Evolutionary conservation across 1,140 invertebrate genomes (phyloP).

Genomic region (Drosophila bocki): DNA sequence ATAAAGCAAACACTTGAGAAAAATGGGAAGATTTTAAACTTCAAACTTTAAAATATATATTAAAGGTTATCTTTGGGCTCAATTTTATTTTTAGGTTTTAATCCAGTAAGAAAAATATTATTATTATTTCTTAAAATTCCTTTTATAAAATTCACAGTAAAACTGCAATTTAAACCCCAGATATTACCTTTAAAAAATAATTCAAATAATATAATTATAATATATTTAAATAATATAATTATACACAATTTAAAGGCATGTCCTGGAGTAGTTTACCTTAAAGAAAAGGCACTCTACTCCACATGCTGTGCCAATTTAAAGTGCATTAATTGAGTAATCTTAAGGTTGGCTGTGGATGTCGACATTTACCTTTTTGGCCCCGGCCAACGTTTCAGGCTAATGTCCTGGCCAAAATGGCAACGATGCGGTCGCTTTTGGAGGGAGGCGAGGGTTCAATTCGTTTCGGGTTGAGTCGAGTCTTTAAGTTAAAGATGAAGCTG

Average conservation of each 20-base stretch:
- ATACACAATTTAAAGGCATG: too few relatives aligned
- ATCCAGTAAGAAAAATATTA: too few relatives aligned
- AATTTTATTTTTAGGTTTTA: too few relatives aligned
- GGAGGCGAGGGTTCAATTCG: constrained; percentile 2
- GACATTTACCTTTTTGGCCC: constrained; percentile 73
- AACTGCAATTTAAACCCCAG: neutral
- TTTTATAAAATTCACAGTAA: neutral
- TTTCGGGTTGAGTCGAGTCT: constrained; percentile 19
- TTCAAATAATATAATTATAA: too few relatives aligned
- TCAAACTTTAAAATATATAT: neutral
- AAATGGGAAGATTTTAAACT: neutral
- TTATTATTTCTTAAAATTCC: neutral
- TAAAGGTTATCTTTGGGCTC: neutral
- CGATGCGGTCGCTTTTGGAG: constrained; percentile 6
- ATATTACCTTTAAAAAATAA: too few relatives aligned
- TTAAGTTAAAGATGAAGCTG: constrained; percentile 44
- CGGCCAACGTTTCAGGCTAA: constrained; percentile 27
- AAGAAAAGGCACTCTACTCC: neutral
- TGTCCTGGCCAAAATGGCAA: constrained; percentile 26
- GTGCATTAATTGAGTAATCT: constrained; percentile 82
- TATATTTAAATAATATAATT: too few relatives aligned
- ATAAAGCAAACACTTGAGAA: neutral
- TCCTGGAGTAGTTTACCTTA: neutral
- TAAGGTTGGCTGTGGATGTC: constrained; percentile 59
- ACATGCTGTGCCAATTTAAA: constrained; percentile 44